These are phyloP conservation scores for Anableps anableps DNA, from an alignment of 2,797 vertebrate species.

Conservation along the genomic window DNA sequence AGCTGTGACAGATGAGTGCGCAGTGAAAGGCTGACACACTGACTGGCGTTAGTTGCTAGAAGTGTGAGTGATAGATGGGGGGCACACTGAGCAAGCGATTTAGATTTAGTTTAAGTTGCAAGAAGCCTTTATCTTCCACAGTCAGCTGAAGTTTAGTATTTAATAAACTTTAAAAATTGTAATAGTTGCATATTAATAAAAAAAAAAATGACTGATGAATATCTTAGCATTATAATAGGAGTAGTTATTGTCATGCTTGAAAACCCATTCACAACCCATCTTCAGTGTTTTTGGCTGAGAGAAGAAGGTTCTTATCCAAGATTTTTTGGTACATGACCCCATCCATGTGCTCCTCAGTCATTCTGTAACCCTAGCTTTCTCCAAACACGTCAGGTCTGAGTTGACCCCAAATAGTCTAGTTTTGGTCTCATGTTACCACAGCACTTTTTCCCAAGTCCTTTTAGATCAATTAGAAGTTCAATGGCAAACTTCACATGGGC, in stretches of 20 bases:
- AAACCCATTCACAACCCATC: too few species aligned
- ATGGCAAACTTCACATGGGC: neutral
- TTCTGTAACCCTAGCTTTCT: neutral
- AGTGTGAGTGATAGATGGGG: conserved; percentile 59
- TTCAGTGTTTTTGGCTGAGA: neutral
- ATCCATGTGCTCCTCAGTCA: neutral
- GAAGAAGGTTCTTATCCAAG: neutral
- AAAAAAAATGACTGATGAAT: conserved; percentile 1
- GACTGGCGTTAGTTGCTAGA: conserved; percentile 38
- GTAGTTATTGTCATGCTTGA: neutral
- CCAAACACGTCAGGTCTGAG: neutral
- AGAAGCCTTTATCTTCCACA: conserved; percentile 21
- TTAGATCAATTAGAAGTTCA: neutral
- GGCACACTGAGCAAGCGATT: conserved; percentile 9
- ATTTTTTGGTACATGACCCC: neutral
- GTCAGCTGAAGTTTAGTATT: conserved; percentile 11
- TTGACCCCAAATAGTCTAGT: neutral
- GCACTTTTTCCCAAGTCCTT: neutral
- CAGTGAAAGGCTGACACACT: conserved; percentile 56
- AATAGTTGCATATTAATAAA: neutral
- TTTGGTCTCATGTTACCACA: neutral
- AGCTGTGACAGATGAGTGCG: conserved; percentile 66
- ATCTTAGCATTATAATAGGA: neutral
- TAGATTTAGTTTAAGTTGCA: conserved; percentile 21
- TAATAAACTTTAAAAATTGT: conserved; percentile 21